Conservation (phyloP, 2,113 vertebrate genomes). For the Procavia capensis region DNA sequence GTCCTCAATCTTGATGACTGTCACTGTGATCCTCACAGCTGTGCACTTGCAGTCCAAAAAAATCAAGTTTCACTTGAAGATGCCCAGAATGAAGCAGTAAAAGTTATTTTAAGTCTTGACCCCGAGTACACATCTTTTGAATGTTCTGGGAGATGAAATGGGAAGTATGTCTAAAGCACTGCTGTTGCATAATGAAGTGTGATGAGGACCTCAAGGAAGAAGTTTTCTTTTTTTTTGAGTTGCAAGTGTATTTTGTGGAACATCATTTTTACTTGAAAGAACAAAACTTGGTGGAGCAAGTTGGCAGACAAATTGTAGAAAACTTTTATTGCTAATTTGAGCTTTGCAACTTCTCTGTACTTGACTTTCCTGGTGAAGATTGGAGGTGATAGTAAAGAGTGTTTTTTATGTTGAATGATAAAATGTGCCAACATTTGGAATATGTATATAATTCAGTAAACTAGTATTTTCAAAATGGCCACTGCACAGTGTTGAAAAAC, state of each 20-base stretch:
- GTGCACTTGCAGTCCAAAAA: not conserved
- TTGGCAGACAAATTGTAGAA: not conserved
- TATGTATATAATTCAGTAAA: not conserved
- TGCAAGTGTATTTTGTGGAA: slow-evolving; percentile 37
- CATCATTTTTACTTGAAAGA: slow-evolving; percentile 35
- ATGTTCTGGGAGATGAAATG: not conserved
- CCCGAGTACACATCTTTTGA: not conserved
- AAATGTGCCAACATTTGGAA: not conserved
- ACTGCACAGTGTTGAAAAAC: not conserved
- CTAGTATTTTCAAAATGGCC: slow-evolving; percentile 17
- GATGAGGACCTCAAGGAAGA: slow-evolving; percentile 24
- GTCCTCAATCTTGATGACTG: not conserved
- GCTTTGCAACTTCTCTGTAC: not conserved
- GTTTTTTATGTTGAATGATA: slow-evolving; percentile 39
- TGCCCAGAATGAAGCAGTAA: slow-evolving; percentile 5
- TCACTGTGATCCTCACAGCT: not conserved
- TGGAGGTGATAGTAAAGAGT: not conserved
- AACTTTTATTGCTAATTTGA: not conserved
- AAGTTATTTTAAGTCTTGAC: slow-evolving; percentile 42
- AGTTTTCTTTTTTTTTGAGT: not conserved
- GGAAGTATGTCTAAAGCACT: not conserved
- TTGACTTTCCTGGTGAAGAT: not conserved
- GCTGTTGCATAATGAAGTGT: not conserved
- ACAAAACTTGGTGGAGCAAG: no score
- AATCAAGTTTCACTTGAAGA: slow-evolving; percentile 18